Percentiles rank a stretch among this genome's conserved stretches.
Conservation (phyloP, 2,113 vertebrate genomes). For the Caranx melampygus region DNA sequence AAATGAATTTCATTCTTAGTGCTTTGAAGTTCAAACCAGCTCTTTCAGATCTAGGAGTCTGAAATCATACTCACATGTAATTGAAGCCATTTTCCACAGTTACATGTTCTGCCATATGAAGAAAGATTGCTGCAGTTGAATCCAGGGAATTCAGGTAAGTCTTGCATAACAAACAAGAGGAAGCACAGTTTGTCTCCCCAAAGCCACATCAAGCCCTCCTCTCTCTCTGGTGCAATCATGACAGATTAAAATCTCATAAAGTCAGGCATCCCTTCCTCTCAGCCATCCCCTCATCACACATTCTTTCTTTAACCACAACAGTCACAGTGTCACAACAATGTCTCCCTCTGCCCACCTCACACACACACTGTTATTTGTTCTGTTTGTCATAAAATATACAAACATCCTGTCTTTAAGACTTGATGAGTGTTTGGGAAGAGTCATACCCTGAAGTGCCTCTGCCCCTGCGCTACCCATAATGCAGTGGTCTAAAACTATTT, state of each 20-base stretch:
- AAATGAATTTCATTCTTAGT: conserved; percentile 34
- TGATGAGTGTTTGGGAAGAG: neutral
- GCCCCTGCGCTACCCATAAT: neutral
- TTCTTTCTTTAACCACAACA: conserved; percentile 39
- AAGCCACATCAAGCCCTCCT: conserved; percentile 58
- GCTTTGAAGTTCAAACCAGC: conserved; percentile 35
- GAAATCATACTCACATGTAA: neutral
- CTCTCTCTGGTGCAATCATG: conserved; percentile 26
- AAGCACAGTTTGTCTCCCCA: conserved; percentile 39
- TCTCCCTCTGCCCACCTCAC: neutral
- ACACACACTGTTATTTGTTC: conserved; percentile 35
- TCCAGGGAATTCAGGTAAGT: conserved; percentile 33
- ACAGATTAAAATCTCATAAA: conserved; percentile 54
- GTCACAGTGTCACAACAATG: conserved; percentile 1
- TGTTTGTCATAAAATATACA: conserved; percentile 14
- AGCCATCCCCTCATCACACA: conserved; percentile 24
- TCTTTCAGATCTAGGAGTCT: conserved; percentile 1
- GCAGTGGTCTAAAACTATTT: conserved; percentile 1
- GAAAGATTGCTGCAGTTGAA: conserved; percentile 5
- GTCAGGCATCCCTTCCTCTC: conserved; percentile 40
- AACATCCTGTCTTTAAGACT: conserved; percentile 24
- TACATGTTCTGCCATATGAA: neutral
- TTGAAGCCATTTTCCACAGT: neutral
- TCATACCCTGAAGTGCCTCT: too few species aligned
- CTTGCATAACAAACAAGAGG: conserved; percentile 38